Percentiles rank a stretch among this genome's conserved stretches.
These are phyloP conservation scores for Scaptomyza graminum DNA, from an alignment of 1,140 invertebrate genomes.

Conservation along the genomic window DNA sequence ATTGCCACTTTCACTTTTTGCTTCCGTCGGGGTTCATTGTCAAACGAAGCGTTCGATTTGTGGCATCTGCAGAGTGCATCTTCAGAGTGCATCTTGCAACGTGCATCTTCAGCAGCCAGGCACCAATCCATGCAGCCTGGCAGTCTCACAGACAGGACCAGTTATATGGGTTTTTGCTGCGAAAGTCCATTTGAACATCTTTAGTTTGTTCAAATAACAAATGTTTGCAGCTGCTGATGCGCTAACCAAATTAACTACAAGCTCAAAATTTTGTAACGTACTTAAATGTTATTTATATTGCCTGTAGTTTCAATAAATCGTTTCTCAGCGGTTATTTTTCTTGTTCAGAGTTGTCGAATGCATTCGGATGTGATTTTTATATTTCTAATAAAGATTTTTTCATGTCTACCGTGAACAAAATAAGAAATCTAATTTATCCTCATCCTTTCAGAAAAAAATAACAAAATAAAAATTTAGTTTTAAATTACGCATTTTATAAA, in stretches of 20 bases:
- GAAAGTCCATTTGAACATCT: slow-evolving; percentile 33
- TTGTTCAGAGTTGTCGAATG: slow-evolving; percentile 18
- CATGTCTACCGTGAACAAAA: no score
- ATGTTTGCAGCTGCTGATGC: slow-evolving; percentile 28
- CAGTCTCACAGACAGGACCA: slow-evolving; percentile 26
- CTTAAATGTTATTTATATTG: slow-evolving; percentile 29
- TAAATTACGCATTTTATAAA: no score
- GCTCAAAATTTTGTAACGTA: slow-evolving; percentile 36
- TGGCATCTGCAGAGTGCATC: slow-evolving; percentile 53
- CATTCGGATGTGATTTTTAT: neutral
- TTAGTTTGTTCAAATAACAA: slow-evolving; percentile 42
- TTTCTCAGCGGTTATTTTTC: neutral
- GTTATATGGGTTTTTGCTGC: slow-evolving; percentile 32
- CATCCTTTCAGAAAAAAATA: no score
- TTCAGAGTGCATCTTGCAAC: slow-evolving; percentile 34
- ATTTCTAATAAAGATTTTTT: neutral
- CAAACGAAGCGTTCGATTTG: slow-evolving; percentile 14
- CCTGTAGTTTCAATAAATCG: slow-evolving; percentile 23
- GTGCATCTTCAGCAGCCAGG: slow-evolving; percentile 3
- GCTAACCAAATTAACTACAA: slow-evolving; percentile 26
- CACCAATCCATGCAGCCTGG: neutral
- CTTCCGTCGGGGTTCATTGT: slow-evolving; percentile 32
- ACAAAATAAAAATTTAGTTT: no score
- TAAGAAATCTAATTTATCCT: no score
- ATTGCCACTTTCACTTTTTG: slow-evolving; percentile 56